Evolutionary conservation across 2,888 invertebrate species (phyloP).

Genomic region (Lasiommata megera): DNA sequence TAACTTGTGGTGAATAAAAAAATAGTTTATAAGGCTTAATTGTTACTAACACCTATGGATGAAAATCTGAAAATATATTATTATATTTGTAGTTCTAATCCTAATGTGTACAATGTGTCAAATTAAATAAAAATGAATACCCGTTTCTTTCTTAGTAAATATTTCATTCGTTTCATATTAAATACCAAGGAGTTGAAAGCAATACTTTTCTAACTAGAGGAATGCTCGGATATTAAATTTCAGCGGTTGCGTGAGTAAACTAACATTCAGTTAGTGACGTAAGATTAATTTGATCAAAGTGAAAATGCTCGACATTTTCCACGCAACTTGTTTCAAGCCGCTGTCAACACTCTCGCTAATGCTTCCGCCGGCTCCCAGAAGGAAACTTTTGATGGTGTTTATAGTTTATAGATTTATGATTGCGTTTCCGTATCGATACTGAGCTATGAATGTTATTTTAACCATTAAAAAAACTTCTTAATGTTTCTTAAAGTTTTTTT

Average conservation of each 20-base stretch:
- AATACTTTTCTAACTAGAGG: neutral
- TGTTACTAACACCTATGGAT: too few species aligned
- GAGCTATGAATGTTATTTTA: neutral
- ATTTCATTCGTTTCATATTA: neutral
- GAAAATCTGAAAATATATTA: too few species aligned
- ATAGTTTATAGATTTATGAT: constrained; percentile 54
- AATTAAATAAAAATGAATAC: too few species aligned
- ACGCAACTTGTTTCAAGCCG: constrained; percentile 65
- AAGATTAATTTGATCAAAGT: constrained; percentile 75
- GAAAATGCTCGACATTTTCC: constrained; percentile 67
- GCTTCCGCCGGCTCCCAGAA: constrained; percentile 73
- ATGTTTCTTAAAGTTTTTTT: too few species aligned
- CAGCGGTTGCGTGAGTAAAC: constrained; percentile 36
- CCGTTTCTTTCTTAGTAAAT: too few species aligned
- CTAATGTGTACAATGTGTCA: too few species aligned
- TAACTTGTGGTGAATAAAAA: too few species aligned
- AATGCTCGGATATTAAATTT: constrained; percentile 39
- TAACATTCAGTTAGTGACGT: constrained; percentile 59
- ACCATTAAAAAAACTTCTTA: neutral
- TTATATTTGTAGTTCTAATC: too few species aligned
- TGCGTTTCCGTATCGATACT: neutral
- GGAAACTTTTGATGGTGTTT: constrained; percentile 75
- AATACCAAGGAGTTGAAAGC: neutral
- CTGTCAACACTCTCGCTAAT: constrained; percentile 75
- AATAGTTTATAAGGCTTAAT: too few species aligned